Conservation (phyloP, 1,140 invertebrate genomes). For the Planococcus citri region DNA sequence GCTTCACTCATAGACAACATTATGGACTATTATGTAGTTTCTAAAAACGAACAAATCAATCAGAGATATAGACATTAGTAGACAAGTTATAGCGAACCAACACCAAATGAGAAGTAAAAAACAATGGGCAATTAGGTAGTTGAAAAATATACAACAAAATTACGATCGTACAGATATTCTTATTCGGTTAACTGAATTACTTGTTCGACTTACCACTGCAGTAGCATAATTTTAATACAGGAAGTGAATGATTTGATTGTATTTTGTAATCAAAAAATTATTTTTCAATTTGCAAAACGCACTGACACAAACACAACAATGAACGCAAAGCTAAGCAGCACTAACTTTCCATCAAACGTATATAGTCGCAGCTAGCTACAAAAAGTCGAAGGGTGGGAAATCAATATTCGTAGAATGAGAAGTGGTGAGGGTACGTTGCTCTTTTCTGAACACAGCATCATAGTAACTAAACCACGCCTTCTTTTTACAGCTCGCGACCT, state of each 20-base stretch:
- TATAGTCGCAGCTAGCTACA: background rate
- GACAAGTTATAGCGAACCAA: too few species aligned
- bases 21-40: constrained; percentile 21
- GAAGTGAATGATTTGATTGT: background rate
- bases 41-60: background rate
- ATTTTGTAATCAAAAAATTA: background rate
- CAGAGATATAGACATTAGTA: too few species aligned
- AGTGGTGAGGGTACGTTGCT: background rate
- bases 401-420: background rate
- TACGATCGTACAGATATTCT: too few species aligned
- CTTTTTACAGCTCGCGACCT: background rate
- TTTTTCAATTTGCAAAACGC: background rate
- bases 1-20: constrained; percentile 32
- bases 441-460: background rate
- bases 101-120: too few species aligned
- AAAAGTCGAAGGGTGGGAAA: background rate
- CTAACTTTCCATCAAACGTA: background rate
- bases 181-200: too few species aligned
- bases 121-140: too few species aligned
- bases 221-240: background rate
- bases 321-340: background rate
- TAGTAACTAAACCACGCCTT: background rate
- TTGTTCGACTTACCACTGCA: too few species aligned
- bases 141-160: too few species aligned
- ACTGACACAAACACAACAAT: background rate